A percentile compares a stretch with the other conserved stretches of the same genome.
phyloP scores from a whole-genome alignment of 2,113 vertebrate genomes.

The Azemiops feae region DNA sequence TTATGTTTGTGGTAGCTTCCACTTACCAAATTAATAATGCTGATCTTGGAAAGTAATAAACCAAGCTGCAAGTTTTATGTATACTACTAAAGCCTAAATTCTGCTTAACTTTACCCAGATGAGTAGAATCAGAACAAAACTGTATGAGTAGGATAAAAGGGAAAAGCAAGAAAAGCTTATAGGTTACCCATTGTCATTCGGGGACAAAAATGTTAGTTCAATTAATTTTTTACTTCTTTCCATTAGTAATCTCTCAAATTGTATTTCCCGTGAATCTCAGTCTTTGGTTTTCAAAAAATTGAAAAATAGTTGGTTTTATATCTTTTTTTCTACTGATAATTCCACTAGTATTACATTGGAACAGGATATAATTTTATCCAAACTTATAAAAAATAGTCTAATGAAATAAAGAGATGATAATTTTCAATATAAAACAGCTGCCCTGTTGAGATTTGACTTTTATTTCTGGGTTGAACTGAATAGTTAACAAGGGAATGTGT shows the following conservation, averaged over 20 bases:
- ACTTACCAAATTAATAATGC: background rate
- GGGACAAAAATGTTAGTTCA: background rate
- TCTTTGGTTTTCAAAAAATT: conserved; percentile 3
- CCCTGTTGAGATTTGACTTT: conserved; percentile 49
- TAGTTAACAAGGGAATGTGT: conserved; percentile 16
- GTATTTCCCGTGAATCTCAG: background rate
- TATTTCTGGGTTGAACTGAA: conserved; percentile 48
- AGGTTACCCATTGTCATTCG: background rate
- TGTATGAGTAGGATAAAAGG: background rate
- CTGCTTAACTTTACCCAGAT: background rate
- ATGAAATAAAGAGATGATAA: conserved; percentile 56
- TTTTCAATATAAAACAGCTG: conserved; percentile 54
- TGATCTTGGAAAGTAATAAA: background rate
- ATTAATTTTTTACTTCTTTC: background rate
- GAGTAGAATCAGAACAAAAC: background rate
- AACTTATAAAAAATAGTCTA: conserved; percentile 40
- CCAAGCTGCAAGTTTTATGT: background rate
- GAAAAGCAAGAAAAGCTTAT: background rate
- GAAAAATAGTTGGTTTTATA: conserved; percentile 15
- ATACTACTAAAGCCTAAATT: background rate
- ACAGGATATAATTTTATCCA: conserved; percentile 41
- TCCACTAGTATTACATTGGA: conserved; percentile 17
- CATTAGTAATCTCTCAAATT: background rate
- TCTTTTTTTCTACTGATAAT: conserved; percentile 46
- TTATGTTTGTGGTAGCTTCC: background rate